Evolutionary conservation across 2,113 vertebrate species (phyloP), one percentile per base, ranked within the genome.

Genomic region (Aptenodytes forsteri): DNA sequence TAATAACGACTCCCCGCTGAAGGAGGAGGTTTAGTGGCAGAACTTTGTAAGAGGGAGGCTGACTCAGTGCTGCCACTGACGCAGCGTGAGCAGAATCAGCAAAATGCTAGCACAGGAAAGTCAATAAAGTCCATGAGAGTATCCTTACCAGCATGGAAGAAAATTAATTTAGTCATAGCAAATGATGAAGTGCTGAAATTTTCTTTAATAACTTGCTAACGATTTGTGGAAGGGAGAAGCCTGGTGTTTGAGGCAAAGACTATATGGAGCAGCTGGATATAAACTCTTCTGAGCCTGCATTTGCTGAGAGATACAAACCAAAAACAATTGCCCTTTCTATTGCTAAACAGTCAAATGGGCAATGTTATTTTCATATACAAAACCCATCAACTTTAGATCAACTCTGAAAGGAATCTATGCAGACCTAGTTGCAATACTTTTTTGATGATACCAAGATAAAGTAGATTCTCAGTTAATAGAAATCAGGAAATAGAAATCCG

Each of bases 31-130:
- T 97, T 91, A 89, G 78, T 78, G 62, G 27, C 38, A 91, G 52
- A 92, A 62, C 61, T 86, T 95, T 87, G 18, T 42, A 80, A 81
- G 66, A 66, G 65, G 78, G 82, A 97, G 82, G 82, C 75, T 93
- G 75, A 97, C 65, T 46, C 79, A 85, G 70, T 52, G 34, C 69
- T 93, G 71, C 75, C 61, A 75, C 17, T 91, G 85, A 88, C 19
- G 16, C 65, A 72, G 70, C 2, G 0, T 85, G 79, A 92, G 86
- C 81, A 80, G 71, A 92, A 91, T 94, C 90, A 97, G 90, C 81
- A 96, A 94, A 95, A 83, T 34, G 11, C 58, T 69, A 56, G 27
- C 26, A 65, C 36, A 52, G 59, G 29, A 85, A 96, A 95, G 69
- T 81, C 83, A 95, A 52, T 85, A 38, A 94, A 94, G 80, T 76